phyloP scores from a whole-genome alignment of 2,113 vertebrate species.

The Uropsilus gracilis region DNA sequence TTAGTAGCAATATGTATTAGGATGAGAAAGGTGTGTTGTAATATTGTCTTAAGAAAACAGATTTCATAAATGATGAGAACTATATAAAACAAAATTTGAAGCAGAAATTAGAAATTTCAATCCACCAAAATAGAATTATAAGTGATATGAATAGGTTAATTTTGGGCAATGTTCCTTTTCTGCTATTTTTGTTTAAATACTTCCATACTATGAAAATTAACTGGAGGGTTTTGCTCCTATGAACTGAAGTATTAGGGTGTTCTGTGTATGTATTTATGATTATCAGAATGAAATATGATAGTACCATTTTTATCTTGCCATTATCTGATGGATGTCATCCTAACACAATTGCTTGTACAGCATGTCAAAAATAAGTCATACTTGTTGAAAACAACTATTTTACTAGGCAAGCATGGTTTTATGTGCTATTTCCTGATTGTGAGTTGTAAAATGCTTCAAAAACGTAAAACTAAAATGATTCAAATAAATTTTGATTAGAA shows the following conservation, averaged over 20 bases:
- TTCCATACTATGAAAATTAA: slow-evolving; percentile 8
- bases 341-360: slow-evolving; percentile 66
- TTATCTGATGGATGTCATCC: slow-evolving; percentile 58
- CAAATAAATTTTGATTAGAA: slow-evolving; percentile 20
- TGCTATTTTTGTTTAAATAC: not conserved
- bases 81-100: not conserved
- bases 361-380: slow-evolving; percentile 67
- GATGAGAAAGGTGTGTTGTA: not conserved
- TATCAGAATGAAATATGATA: slow-evolving; percentile 70
- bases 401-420: slow-evolving; percentile 19
- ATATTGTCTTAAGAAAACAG: not conserved
- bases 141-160: not conserved
- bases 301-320: slow-evolving; percentile 62
- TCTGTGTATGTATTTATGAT: slow-evolving; percentile 55
- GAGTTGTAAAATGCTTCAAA: slow-evolving; percentile 40
- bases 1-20: not conserved
- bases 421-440: slow-evolving; percentile 14
- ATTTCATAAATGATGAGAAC: not conserved
- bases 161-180: not conserved
- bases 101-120: slow-evolving; percentile 39
- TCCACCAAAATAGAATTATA: slow-evolving; percentile 10
- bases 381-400: slow-evolving; percentile 50
- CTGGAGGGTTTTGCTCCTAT: not conserved
- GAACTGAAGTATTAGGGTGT: slow-evolving; percentile 33
- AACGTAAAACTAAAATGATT: slow-evolving; percentile 43